Conservation (phyloP, 2,113 vertebrate genomes). For the Dendrocopos noguchii region DNA sequence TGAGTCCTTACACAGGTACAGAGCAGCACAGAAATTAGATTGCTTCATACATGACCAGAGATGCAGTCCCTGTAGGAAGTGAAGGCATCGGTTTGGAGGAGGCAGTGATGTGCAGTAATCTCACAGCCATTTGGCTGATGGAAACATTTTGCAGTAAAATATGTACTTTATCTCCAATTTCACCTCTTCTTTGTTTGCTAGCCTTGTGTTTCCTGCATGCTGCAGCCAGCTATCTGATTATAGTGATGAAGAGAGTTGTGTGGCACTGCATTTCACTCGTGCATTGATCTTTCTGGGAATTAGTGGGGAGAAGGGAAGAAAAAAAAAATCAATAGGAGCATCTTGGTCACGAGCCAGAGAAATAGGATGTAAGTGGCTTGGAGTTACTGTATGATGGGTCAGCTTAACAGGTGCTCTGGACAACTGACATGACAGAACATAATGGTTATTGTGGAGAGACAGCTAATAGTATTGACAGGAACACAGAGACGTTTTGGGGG, state of each 20-base stretch:
- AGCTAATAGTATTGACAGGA: slow-evolving; percentile 45
- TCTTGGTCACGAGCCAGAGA: slow-evolving; percentile 21
- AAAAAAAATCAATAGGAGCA: slow-evolving; percentile 11
- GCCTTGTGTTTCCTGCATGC: not conserved
- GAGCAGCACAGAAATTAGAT: not conserved
- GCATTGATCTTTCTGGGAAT: slow-evolving; percentile 55
- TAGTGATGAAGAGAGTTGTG: not conserved
- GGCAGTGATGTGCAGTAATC: not conserved
- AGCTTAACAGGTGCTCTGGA: slow-evolving; percentile 26
- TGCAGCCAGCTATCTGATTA: slow-evolving; percentile 33
- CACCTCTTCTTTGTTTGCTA: not conserved
- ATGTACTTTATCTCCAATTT: not conserved
- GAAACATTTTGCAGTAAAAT: not conserved
- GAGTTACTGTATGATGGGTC: not conserved
- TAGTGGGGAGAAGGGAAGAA: not conserved
- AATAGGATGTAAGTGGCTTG: slow-evolving; percentile 15
- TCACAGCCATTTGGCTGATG: not conserved
- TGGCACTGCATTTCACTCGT: slow-evolving; percentile 17
- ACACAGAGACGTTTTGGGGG: not conserved
- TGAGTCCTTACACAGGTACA: not conserved
- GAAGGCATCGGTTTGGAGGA: not conserved
- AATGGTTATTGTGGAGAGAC: slow-evolving; percentile 32
- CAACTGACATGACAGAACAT: slow-evolving; percentile 15
- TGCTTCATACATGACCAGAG: not conserved
- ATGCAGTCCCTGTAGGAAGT: not conserved